phyloP scores from a whole-genome alignment of 1,140 invertebrate genomes.

The Drosophila punjabiensis region DNA sequence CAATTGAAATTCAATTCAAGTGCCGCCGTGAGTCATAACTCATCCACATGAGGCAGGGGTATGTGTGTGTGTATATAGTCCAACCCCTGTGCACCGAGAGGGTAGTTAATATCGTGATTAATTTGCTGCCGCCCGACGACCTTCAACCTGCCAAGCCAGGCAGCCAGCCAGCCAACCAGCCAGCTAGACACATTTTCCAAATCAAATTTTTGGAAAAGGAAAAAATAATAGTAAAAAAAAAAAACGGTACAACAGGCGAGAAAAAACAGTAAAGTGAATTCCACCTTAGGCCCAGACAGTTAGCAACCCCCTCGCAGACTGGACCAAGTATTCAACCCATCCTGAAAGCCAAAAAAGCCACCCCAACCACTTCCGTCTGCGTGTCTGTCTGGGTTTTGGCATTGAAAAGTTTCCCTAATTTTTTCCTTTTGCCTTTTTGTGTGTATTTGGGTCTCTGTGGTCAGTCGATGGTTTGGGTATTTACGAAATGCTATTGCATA shows the following conservation, averaged over 20 bases:
- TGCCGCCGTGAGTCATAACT: slow-evolving; percentile 74
- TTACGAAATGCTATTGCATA: slow-evolving; percentile 44
- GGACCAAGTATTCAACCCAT: slow-evolving; percentile 57
- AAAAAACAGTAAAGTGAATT: slow-evolving; percentile 44
- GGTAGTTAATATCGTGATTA: slow-evolving; percentile 82
- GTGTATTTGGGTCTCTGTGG: slow-evolving; percentile 16
- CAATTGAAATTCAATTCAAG: slow-evolving; percentile 73
- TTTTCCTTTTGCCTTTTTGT: slow-evolving; percentile 5
- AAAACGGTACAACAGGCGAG: slow-evolving; percentile 22
- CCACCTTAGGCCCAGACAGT: slow-evolving; percentile 41
- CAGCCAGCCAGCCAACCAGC: no score
- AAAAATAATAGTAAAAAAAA: slow-evolving; percentile 20
- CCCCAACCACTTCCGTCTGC: slow-evolving; percentile 36
- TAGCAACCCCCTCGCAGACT: slow-evolving; percentile 38
- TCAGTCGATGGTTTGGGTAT: slow-evolving; percentile 20
- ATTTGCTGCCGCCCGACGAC: slow-evolving; percentile 57
- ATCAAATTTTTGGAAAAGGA: slow-evolving; percentile 75
- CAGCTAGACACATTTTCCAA: slow-evolving; percentile 73
- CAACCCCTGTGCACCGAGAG: slow-evolving; percentile 38
- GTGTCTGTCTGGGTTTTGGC: slow-evolving; percentile 46
- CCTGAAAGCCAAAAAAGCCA: slow-evolving; percentile 33
- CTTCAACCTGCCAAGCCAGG: slow-evolving; percentile 47
- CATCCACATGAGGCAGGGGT: slow-evolving; percentile 27
- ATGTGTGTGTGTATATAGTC: not conserved
- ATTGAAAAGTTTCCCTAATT: slow-evolving; percentile 45